Conservation (phyloP, 2,113 vertebrate genomes). For the Glaucidium brasilianum region DNA sequence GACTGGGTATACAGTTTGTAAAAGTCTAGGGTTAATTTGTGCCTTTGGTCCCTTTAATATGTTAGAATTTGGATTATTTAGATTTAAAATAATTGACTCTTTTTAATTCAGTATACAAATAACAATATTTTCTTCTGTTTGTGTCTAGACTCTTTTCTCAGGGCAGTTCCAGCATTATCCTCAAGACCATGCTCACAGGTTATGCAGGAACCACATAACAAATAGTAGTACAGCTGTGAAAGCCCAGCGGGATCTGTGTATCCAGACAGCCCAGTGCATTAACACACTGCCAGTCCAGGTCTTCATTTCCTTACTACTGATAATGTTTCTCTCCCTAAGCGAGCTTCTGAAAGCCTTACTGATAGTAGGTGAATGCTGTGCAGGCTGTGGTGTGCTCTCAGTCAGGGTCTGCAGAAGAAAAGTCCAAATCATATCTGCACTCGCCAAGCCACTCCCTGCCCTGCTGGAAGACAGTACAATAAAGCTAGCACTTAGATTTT, state of each 20-base stretch:
- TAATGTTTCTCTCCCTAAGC: not conserved
- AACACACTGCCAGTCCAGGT: not conserved
- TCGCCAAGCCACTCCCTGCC: not conserved
- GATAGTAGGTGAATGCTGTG: fast-evolving
- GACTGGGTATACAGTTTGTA: not conserved
- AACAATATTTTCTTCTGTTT: not conserved
- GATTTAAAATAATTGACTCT: not conserved
- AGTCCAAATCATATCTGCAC: not conserved
- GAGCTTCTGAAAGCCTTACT: not conserved
- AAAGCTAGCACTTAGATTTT: not conserved
- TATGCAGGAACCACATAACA: not conserved
- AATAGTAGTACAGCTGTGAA: not conserved
- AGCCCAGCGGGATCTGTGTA: not conserved
- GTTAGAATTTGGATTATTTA: not conserved
- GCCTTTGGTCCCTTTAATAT: not conserved
- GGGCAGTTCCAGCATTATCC: not conserved
- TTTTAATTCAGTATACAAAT: not conserved
- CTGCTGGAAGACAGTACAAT: not conserved
- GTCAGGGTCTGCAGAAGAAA: not conserved
- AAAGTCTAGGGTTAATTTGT: not conserved
- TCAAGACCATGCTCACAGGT: not conserved
- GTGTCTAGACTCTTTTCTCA: not conserved
- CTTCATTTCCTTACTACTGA: not conserved
- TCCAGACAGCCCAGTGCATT: not conserved
- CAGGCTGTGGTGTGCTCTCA: not conserved